Percentiles rank a stretch among this genome's conserved stretches.
phyloP scores from a whole-genome alignment of 1,140 invertebrate species.

The Globodera ellingtonae region DNA sequence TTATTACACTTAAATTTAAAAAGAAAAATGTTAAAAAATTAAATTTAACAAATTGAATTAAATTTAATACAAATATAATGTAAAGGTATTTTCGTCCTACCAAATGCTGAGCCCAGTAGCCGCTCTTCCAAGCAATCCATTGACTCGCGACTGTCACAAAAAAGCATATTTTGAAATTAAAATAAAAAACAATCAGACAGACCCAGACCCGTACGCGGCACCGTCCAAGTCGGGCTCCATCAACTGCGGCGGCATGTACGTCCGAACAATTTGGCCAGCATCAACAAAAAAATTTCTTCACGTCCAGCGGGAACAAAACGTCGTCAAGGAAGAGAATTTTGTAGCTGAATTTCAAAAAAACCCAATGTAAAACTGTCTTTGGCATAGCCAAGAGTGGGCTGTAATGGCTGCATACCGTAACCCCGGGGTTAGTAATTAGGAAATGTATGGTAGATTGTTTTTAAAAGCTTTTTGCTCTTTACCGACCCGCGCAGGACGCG shows the following conservation, averaged over 20 bases:
- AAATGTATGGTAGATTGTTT: too few relatives aligned
- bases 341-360: constrained; percentile 69
- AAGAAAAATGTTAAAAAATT: constrained; percentile 8
- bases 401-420: too few relatives aligned
- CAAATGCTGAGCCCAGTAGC: constrained; percentile 97
- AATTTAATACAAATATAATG: constrained; percentile 69
- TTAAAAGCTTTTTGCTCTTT: too few relatives aligned
- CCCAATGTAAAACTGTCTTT: too few relatives aligned
- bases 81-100: constrained; percentile 81
- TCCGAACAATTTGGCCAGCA: constrained; percentile 96
- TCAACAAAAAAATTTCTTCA: constrained; percentile 99
- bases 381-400: too few relatives aligned
- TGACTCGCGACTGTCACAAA: too few relatives aligned
- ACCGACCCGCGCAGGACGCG: too few relatives aligned
- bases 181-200: too few relatives aligned
- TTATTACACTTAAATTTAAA: constrained; percentile 85
- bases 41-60: background rate
- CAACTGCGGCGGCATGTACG: constrained; percentile 94
- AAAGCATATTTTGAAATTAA: too few relatives aligned
- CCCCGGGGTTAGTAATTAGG: too few relatives aligned
- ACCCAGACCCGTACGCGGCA: too few relatives aligned
- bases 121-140: too few relatives aligned
- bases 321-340: constrained; percentile 95
- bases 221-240: constrained; percentile 88
- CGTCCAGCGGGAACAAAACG: constrained; percentile 94